Base-by-base conservation (phyloP, 2,113 vertebrate genomes). In the Lathamus discolor region DNA sequence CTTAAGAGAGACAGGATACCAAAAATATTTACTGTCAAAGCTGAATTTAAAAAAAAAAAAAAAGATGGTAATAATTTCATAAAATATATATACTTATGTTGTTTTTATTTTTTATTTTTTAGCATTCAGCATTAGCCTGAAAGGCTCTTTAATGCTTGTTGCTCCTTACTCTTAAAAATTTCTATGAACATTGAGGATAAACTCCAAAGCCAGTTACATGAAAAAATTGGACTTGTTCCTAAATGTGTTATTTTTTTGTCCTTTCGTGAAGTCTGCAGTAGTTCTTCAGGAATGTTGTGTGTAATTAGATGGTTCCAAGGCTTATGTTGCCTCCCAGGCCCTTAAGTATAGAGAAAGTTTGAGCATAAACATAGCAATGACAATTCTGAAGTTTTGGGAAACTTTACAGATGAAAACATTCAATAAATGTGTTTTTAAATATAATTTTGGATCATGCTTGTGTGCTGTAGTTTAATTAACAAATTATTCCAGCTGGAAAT, bases 251-350 rank as follows among this genome's bases (percentile, higher is more conserved):
- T 67, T 88, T 76, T 76, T 90, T 75, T 67, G 67, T 83, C 27
- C 44, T 79, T 92, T 88, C 66, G 52, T 62, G 31, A 93, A 88
- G 66, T 57, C 51, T 95, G 44, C 17, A 43, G 62, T 86, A 89
- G 80, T 93, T 95, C 80, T 78, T 94, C 52, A 62, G 92, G 83
- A 94, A 88, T 86, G 81, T 52, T 66, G 39, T 78, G 37, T 95
- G 61, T 91, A 92, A 83, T 90, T 52, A 68, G 57, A 83, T 76
- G 35, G 31, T 82, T 88, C 85, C 55, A 83, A 89, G 55, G 17
- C 31, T 78, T 88, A 18, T 24, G 41, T 80, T 94, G 69, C 48
- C 27, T 94, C 31, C 17, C 52, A 79, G 57, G 6, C 35, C 39
- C 39, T 90, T 79, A 84, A 84, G 10, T 86, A 44, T 18, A 37